These are phyloP conservation scores for Gymnocephalus cernua DNA, from an alignment of 2,113 vertebrate species.

Conservation along the genomic window DNA sequence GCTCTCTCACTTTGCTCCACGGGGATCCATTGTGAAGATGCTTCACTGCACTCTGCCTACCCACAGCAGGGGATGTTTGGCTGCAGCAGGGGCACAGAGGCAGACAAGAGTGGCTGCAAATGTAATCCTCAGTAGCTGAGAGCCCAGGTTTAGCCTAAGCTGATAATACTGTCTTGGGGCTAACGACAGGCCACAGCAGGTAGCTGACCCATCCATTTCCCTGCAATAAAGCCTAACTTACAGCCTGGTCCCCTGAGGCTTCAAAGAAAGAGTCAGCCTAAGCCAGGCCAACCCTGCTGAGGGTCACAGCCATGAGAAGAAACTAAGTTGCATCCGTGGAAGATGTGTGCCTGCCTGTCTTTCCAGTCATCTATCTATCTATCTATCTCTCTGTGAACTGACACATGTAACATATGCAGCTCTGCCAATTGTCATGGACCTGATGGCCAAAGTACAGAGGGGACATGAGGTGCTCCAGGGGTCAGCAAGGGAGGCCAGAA, in stretches of 20 bases:
- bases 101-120: slow-evolving; percentile 57
- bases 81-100: slow-evolving; percentile 44
- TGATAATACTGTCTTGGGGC: slow-evolving; percentile 74
- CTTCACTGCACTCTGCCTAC: slow-evolving; percentile 24
- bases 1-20: slow-evolving; percentile 51
- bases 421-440: slow-evolving; percentile 28
- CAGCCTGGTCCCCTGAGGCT: slow-evolving; percentile 71
- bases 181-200: slow-evolving; percentile 81
- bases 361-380: slow-evolving; percentile 33
- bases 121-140: slow-evolving; percentile 70
- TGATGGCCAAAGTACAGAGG: slow-evolving; percentile 43
- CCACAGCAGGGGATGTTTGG: slow-evolving; percentile 58
- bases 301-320: slow-evolving; percentile 67
- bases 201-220: slow-evolving; percentile 80
- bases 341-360: slow-evolving; percentile 21
- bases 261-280: slow-evolving; percentile 69
- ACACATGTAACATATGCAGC: slow-evolving; percentile 48
- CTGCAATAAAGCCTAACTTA: slow-evolving; percentile 79
- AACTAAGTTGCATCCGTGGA: slow-evolving; percentile 43
- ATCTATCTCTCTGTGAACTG: slow-evolving; percentile 40
- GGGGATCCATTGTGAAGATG: slow-evolving; percentile 61
- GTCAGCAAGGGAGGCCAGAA: slow-evolving; percentile 71
- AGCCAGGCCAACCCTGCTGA: slow-evolving; percentile 54
- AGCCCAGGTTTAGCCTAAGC: slow-evolving; percentile 61
- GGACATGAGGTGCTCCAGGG: slow-evolving; percentile 63